These are phyloP conservation scores for Cheilosia vernalis DNA, from an alignment of 2,888 invertebrate species.

Conservation along the genomic window DNA sequence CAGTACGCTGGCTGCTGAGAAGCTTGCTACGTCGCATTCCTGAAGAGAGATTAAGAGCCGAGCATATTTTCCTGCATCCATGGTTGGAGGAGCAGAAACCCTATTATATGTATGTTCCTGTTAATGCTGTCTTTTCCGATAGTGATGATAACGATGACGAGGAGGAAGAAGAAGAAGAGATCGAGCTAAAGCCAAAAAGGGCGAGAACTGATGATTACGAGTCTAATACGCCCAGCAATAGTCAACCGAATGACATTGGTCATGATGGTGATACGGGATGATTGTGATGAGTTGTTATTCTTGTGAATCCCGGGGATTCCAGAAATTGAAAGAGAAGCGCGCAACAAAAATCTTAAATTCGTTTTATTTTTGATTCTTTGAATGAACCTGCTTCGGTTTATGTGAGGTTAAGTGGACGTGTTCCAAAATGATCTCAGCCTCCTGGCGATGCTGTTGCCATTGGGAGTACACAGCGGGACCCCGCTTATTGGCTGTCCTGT, in stretches of 20 bases:
- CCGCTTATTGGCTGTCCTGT: constrained; percentile 15
- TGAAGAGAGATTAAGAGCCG: constrained; percentile 79
- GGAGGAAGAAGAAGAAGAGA: constrained; percentile 52
- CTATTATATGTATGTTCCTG: constrained; percentile 80
- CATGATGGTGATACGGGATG: constrained; percentile 53
- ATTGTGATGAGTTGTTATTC: constrained; percentile 45
- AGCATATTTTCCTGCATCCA: constrained; percentile 80
- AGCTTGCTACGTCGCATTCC: constrained; percentile 80
- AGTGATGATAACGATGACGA: constrained; percentile 77
- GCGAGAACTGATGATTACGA: constrained; percentile 22
- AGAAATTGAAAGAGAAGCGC: constrained; percentile 42
- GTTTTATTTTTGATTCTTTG: constrained; percentile 6
- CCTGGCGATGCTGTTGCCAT: constrained; percentile 43
- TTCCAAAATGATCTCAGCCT: constrained; percentile 29
- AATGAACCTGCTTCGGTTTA: constrained; percentile 17
- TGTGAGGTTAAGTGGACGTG: constrained; percentile 20
- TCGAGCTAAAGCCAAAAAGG: constrained; percentile 40
- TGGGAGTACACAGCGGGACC: constrained; percentile 21
- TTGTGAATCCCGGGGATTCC: constrained; percentile 62
- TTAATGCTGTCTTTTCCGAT: constrained; percentile 79
- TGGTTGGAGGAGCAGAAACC: constrained; percentile 80
- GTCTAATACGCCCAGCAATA: constrained; percentile 8
- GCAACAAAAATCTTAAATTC: constrained; percentile 22
- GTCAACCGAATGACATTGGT: constrained; percentile 10
- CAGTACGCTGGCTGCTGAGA: constrained; percentile 80